Evolutionary conservation across 1,140 invertebrate species (phyloP).

Genomic region (Pectinophora gossypiella): DNA sequence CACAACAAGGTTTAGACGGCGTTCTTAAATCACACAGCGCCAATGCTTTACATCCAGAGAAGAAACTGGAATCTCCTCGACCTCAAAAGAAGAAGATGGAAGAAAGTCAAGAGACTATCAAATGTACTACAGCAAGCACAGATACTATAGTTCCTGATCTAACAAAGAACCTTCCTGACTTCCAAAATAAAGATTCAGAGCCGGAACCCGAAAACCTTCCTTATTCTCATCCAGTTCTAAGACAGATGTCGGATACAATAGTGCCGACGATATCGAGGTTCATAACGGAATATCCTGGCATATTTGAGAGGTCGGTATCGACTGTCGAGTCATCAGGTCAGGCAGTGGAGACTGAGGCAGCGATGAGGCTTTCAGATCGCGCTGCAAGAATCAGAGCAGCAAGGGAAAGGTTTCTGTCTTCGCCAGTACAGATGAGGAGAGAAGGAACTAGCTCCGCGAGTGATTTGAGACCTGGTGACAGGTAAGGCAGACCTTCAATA

Average conservation of each 20-base stretch:
- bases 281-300: slow-evolving; percentile 34
- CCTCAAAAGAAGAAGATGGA: slow-evolving; percentile 23
- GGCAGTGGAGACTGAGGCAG: slow-evolving; percentile 16
- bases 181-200: slow-evolving; percentile 1
- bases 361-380: slow-evolving; percentile 55
- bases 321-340: slow-evolving; percentile 26
- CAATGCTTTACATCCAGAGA: slow-evolving; percentile 53
- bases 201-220: background rate
- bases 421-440: slow-evolving; percentile 49
- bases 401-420: slow-evolving; percentile 78
- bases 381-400: slow-evolving; percentile 77
- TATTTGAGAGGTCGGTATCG: slow-evolving; percentile 55
- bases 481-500: too few relatives aligned
- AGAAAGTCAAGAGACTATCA: slow-evolving; percentile 43
- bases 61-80: slow-evolving; percentile 10
- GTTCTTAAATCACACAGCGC: slow-evolving; percentile 62
- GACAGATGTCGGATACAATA: slow-evolving; percentile 46
- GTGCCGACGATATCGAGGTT: slow-evolving; percentile 41
- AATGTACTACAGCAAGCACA: slow-evolving; percentile 36
- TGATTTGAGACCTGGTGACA: slow-evolving; percentile 60
- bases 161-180: slow-evolving; percentile 22
- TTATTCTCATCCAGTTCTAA: slow-evolving; percentile 32
- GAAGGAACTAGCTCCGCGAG: slow-evolving; percentile 61
- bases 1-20: slow-evolving; percentile 35
- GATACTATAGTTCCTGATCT: slow-evolving; percentile 52